Evolutionary conservation across 2,888 invertebrate genomes (phyloP).

Genomic region (Anaspis maculata): DNA sequence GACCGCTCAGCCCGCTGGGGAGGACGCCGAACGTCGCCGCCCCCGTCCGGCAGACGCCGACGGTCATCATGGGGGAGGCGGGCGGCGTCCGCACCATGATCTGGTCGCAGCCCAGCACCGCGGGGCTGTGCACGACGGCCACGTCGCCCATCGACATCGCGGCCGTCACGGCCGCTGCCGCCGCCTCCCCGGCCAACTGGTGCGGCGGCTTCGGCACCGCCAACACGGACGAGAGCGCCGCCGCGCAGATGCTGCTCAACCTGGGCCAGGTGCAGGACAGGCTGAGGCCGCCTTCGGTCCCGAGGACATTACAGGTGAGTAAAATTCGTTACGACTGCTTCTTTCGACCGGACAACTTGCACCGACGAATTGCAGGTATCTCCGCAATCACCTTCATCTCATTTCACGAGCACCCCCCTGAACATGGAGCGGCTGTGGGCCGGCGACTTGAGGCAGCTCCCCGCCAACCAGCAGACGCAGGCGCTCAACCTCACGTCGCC

Average conservation of each 20-base stretch:
- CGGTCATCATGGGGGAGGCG: conserved; percentile 89
- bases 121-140: conserved; percentile 13
- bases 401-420: conserved; percentile 54
- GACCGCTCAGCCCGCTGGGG: conserved; percentile 21
- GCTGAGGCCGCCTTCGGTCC: conserved; percentile 22
- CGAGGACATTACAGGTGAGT: conserved; percentile 16
- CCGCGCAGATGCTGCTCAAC: conserved; percentile 63
- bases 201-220: conserved; percentile 22
- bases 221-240: conserved; percentile 49
- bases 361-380: no score
- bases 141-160: conserved; percentile 28
- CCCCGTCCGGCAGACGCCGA: conserved; percentile 62
- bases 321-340: no score
- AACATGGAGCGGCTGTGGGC: conserved; percentile 92
- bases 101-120: conserved; percentile 53
- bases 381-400: conserved; percentile 35
- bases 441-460: conserved; percentile 76
- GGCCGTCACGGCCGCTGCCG: conserved; percentile 36
- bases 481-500: conserved; percentile 66
- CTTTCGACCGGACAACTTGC: no score
- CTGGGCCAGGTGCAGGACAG: conserved; percentile 59
- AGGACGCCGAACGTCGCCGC: conserved; percentile 10
- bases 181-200: no score
- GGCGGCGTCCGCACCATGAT: conserved; percentile 74
- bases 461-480: conserved; percentile 66